Percentiles rank a stretch among this genome's conserved stretches.
These are phyloP conservation scores for Strix aluco DNA, from an alignment of 2,113 vertebrate species.

Conservation along the genomic window DNA sequence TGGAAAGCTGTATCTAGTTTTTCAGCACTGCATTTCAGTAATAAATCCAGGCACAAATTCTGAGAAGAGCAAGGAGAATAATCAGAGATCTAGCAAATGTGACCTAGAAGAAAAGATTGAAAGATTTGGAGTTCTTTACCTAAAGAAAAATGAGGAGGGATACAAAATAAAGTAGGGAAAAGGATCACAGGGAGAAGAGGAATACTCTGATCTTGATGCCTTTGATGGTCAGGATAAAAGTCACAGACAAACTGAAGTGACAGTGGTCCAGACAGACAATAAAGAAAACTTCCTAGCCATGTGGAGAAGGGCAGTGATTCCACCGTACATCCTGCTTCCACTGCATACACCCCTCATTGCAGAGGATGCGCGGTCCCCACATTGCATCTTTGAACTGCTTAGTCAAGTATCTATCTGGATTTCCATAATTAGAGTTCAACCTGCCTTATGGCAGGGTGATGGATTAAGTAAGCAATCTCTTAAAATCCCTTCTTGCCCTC, in stretches of 20 bases:
- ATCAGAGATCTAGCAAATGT: neutral
- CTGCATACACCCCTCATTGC: neutral
- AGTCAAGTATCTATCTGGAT: neutral
- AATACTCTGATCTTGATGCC: neutral
- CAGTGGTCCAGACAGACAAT: neutral
- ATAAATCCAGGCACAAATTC: neutral
- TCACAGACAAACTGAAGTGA: neutral
- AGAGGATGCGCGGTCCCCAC: neutral
- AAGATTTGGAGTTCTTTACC: neutral
- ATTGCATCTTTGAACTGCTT: neutral
- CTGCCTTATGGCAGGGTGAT: neutral
- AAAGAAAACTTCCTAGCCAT: neutral
- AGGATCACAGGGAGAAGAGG: neutral
- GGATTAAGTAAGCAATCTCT: slow-evolving; percentile 5
- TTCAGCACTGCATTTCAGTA: neutral
- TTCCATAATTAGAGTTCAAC: neutral
- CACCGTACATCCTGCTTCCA: neutral
- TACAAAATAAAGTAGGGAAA: neutral
- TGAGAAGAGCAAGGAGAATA: neutral
- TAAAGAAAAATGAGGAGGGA: neutral
- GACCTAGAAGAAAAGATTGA: neutral
- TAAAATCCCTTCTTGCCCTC: neutral
- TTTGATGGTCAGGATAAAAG: neutral
- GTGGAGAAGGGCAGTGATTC: neutral
- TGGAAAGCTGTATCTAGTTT: neutral